These are phyloP conservation scores for Aphis gossypii DNA, from an alignment of 1,140 invertebrate species.

Conservation along the genomic window DNA sequence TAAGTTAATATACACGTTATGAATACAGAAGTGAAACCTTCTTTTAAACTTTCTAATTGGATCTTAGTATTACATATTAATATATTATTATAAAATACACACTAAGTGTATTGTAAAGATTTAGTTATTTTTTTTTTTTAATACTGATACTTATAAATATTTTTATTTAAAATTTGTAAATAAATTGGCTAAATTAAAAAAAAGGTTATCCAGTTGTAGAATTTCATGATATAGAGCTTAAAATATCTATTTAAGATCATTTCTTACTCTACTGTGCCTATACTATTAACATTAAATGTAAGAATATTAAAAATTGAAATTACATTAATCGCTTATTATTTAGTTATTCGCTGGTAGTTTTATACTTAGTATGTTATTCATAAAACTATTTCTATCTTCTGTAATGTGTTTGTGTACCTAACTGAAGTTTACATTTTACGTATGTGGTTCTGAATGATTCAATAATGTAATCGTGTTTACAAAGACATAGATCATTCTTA, in stretches of 20 bases:
- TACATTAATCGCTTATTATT: background rate
- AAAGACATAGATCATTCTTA: background rate
- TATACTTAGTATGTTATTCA: background rate
- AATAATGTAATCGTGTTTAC: background rate
- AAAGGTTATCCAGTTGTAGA: no score
- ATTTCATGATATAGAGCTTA: no score
- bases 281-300: background rate
- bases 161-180: no score
- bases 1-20: background rate
- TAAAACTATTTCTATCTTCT: background rate
- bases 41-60: background rate
- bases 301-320: background rate
- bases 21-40: background rate
- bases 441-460: background rate
- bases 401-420: background rate
- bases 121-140: background rate
- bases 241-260: no score
- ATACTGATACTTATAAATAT: background rate
- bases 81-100: background rate
- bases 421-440: background rate
- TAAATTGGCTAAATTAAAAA: no score
- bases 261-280: background rate
- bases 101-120: background rate
- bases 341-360: background rate
- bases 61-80: background rate